Percentiles rank a stretch among this genome's conserved stretches.
phyloP scores from a whole-genome alignment of 1,140 invertebrate species.

The Drosophila rufa region DNA sequence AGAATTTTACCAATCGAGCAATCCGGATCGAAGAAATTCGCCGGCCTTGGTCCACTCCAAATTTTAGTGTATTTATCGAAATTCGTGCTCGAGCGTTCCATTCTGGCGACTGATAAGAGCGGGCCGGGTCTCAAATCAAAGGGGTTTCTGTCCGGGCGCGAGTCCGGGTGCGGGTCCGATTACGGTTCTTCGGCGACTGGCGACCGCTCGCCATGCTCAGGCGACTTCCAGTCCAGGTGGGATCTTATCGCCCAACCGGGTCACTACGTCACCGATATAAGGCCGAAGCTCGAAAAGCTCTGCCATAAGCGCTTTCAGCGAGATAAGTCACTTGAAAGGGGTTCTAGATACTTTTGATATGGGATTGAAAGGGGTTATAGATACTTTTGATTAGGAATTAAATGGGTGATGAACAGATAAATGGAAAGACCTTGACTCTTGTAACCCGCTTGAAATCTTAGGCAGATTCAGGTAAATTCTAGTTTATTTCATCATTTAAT shows the following conservation, averaged over 20 bases:
- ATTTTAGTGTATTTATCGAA: constrained; percentile 84
- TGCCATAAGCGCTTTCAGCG: constrained; percentile 16
- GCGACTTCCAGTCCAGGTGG: constrained; percentile 18
- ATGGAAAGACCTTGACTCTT: constrained; percentile 1
- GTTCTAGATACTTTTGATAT: constrained; percentile 9
- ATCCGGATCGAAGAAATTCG: constrained; percentile 77
- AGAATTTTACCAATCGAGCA: constrained; percentile 83
- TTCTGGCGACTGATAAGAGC: constrained; percentile 66
- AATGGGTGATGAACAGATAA: constrained; percentile 1
- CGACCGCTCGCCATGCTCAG: constrained; percentile 23
- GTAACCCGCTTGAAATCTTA: not conserved
- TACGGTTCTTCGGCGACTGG: constrained; percentile 60
- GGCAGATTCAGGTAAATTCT: too few species aligned
- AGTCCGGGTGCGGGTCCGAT: constrained; percentile 37
- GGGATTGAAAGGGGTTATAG: not conserved
- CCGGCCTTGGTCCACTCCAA: constrained; percentile 80
- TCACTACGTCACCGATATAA: constrained; percentile 59
- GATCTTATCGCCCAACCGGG: constrained; percentile 63
- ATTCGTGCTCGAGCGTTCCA: constrained; percentile 74
- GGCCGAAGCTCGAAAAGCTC: constrained; percentile 41
- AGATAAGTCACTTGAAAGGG: constrained; percentile 20
- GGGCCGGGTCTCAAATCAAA: constrained; percentile 19
- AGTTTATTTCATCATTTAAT: not conserved
- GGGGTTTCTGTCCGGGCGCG: constrained; percentile 20
- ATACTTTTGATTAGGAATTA: constrained; percentile 11